Base-by-base conservation (phyloP, 2,888 invertebrate genomes). In the Meiosimyza decipiens region DNA sequence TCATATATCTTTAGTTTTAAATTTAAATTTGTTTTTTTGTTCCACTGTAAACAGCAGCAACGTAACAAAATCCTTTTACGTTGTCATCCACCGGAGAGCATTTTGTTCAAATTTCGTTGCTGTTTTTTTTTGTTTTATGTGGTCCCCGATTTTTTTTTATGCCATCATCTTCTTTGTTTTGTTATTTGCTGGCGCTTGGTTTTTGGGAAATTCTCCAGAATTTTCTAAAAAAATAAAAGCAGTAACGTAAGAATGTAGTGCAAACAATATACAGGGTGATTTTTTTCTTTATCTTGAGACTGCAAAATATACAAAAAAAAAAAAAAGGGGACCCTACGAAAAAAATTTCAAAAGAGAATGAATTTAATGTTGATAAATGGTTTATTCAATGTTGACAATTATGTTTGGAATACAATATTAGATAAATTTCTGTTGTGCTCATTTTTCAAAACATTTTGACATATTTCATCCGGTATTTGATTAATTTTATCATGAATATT, bases 91-190 rank as follows among this genome's bases (percentile, higher is more conserved):
- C 51, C 51, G 51, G 64, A 64, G 64, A 64, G 64, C 28, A 64
- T 64, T 64, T 64, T 64, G 64, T 64, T 64, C 12, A 51, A 64
- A 64, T 51, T 64, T 64, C 64, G 51, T 50, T 64, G 64, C 51
- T n/a, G 50, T 51, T 28, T 15, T 40, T 63, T 49, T n/a, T 52
- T 65, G 13, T 28, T 40, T 51, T 28, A 28, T 4, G 28, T 28
- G 28, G 28, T 65, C 22, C 51, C 16, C 64, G 15, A 16, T 16
- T 64, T 28, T 12, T 60, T 59, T 18, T 60, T 60, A 0, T 40
- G 40, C 40, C 9, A 9, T 40, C 6, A 40, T 40, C 40, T 9
- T 22, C 33, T 18, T 22, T 50, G 47, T 50, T 47, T 50, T 50
- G 50, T 64, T 64, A 7, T 64, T 64, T 11, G n/a, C 54, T 28